Percentiles rank a stretch among this genome's conserved stretches.
Conservation (phyloP, 2,888 invertebrate species). For the Pandemis cinnamomeana region DNA sequence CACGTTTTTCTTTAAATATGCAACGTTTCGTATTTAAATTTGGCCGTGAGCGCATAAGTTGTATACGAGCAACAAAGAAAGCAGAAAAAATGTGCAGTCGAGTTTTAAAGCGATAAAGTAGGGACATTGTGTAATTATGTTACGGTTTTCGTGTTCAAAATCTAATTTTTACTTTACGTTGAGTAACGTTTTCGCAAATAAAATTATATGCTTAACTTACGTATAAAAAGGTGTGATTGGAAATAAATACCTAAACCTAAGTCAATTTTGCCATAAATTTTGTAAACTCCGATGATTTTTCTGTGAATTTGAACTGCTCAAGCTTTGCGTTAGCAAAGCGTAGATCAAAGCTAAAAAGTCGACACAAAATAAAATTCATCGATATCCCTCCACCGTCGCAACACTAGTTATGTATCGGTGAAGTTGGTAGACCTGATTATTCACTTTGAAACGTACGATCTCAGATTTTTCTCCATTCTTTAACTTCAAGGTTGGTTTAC, state of each 20-base stretch:
- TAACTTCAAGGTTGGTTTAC: conserved; percentile 20
- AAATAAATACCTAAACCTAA: too few relatives aligned
- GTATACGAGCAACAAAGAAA: too few relatives aligned
- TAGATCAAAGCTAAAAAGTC: not conserved
- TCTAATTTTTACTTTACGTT: not conserved
- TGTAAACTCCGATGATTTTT: too few relatives aligned
- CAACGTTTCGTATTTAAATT: not conserved
- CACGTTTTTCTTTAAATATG: not conserved
- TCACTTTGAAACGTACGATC: conserved; percentile 27
- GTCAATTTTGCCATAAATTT: too few relatives aligned
- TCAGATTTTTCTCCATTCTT: conserved; percentile 25
- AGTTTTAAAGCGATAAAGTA: not conserved
- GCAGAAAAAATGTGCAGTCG: not conserved
- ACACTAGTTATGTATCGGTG: conserved; percentile 21
- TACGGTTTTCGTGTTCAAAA: too few relatives aligned
- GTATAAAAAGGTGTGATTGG: too few relatives aligned
- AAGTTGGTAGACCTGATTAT: conserved; percentile 31
- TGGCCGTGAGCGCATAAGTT: not conserved
- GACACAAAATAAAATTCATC: not conserved
- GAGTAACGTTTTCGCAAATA: not conserved
- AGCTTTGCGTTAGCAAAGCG: too few relatives aligned
- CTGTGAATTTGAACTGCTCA: too few relatives aligned
- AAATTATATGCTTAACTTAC: too few relatives aligned
- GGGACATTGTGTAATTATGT: too few relatives aligned
- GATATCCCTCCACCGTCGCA: not conserved